Conservation (phyloP, 2,888 invertebrate genomes). For the Trichopoda pennipes region DNA sequence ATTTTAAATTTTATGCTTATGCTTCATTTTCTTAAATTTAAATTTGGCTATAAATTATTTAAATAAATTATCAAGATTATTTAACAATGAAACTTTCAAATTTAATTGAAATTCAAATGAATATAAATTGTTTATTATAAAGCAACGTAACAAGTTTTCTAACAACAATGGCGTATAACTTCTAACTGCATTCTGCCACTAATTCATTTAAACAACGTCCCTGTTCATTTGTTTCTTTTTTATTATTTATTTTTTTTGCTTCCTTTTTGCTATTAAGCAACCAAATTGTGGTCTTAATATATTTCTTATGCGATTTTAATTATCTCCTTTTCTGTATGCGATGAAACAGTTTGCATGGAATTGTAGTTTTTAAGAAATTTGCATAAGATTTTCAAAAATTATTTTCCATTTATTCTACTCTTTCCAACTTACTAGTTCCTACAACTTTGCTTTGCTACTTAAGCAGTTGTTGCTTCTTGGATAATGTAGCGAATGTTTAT, state of each 20-base stretch:
- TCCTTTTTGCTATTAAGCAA: constrained; percentile 27
- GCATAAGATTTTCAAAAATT: constrained; percentile 45
- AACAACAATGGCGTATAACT: constrained; percentile 2
- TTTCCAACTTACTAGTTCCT: neutral
- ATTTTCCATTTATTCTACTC: constrained; percentile 15
- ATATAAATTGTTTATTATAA: constrained; percentile 56
- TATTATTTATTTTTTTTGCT: neutral
- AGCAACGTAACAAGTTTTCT: constrained; percentile 12
- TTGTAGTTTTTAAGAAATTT: constrained; percentile 35
- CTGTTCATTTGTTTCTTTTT: constrained; percentile 5
- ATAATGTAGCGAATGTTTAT: constrained; percentile 35
- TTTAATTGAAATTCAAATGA: constrained; percentile 65
- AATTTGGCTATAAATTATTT: no score
- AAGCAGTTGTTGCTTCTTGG: constrained; percentile 46
- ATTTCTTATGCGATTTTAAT: constrained; percentile 71
- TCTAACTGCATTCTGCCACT: constrained; percentile 27
- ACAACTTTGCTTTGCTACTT: constrained; percentile 28
- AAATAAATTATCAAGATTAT: neutral
- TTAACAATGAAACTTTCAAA: constrained; percentile 17
- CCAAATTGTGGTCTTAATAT: constrained; percentile 69
- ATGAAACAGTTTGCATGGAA: constrained; percentile 18
- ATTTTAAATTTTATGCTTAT: no score
- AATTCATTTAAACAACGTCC: constrained; percentile 33
- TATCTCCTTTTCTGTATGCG: constrained; percentile 49
- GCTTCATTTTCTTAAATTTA: no score